Conservation (phyloP, 2,888 invertebrate genomes). For the Aleiodes alternator region DNA sequence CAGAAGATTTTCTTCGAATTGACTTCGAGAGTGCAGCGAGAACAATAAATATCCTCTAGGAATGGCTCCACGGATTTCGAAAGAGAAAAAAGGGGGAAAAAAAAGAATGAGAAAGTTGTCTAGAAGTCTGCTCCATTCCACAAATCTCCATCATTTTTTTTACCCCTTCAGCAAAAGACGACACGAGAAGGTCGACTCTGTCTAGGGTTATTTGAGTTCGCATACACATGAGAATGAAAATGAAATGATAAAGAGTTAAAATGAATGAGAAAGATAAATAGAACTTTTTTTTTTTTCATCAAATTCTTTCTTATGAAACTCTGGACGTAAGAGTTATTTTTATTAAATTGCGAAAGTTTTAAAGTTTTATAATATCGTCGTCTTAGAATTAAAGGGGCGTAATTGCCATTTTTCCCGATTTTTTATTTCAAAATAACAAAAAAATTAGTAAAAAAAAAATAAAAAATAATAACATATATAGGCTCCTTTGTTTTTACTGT, state of each 20-base stretch:
- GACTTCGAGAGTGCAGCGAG: constrained; percentile 1
- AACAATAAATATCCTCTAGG: too few species aligned
- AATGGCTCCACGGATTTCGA: constrained; percentile 27
- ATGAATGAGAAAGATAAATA: not conserved
- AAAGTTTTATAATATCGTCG: too few species aligned
- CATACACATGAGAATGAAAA: not conserved
- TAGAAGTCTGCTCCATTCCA: not conserved
- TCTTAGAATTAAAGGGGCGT: too few species aligned
- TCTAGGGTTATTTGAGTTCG: constrained; percentile 37
- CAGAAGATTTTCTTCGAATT: too few species aligned
- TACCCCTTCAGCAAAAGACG: not conserved
- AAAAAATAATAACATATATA: too few species aligned
- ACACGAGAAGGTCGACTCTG: constrained; percentile 39
- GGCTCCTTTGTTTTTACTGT: too few species aligned
- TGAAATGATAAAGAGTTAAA: not conserved
- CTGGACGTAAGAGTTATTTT: too few species aligned
- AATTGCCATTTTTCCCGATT: too few species aligned
- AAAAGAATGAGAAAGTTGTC: not conserved
- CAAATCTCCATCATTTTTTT: constrained; percentile 25
- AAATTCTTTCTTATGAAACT: too few species aligned
- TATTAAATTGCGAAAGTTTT: too few species aligned
- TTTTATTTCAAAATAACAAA: too few species aligned
- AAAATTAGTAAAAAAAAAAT: too few species aligned
- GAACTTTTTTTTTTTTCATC: not conserved
- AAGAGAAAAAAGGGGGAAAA: constrained; percentile 31